These are phyloP conservation scores for Operophtera brumata DNA, from an alignment of 2,888 invertebrate genomes.

Conservation along the genomic window DNA sequence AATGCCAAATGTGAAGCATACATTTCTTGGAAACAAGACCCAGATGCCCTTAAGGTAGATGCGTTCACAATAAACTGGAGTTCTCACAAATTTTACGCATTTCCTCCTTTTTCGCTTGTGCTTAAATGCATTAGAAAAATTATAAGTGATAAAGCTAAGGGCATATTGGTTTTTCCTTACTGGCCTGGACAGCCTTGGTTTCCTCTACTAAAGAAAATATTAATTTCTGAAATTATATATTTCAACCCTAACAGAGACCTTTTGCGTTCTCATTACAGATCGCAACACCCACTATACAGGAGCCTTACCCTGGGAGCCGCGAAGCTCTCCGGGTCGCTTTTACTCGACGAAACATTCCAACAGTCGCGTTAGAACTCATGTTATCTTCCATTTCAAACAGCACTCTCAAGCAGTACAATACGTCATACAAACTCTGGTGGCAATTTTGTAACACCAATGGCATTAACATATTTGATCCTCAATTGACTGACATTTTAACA, in stretches of 20 bases:
- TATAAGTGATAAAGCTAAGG: not conserved
- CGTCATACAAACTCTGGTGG: slow-evolving; percentile 4
- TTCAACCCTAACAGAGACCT: not conserved
- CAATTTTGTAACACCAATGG: not conserved
- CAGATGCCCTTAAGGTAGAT: slow-evolving; percentile 1
- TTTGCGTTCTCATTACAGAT: slow-evolving; percentile 12
- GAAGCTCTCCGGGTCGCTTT: slow-evolving; percentile 18
- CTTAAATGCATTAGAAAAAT: slow-evolving; percentile 2
- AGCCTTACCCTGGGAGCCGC: slow-evolving; percentile 21
- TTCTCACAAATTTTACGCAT: not conserved
- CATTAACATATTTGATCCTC: not conserved
- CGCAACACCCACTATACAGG: slow-evolving; percentile 5
- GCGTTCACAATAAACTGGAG: slow-evolving; percentile 5
- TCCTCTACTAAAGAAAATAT: not conserved
- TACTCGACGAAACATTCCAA: not conserved
- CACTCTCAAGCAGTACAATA: slow-evolving; percentile 1
- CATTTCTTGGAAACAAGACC: slow-evolving; percentile 20
- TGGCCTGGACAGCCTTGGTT: slow-evolving; percentile 7
- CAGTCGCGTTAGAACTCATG: not conserved
- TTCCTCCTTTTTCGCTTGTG: slow-evolving; percentile 1
- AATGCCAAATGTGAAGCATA: slow-evolving; percentile 18
- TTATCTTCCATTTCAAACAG: not conserved
- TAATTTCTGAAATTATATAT: not conserved
- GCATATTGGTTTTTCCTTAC: not conserved
- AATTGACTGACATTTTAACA: not conserved